phyloP scores from a whole-genome alignment of 2,888 invertebrate species.

The Cheilosia vernalis region DNA sequence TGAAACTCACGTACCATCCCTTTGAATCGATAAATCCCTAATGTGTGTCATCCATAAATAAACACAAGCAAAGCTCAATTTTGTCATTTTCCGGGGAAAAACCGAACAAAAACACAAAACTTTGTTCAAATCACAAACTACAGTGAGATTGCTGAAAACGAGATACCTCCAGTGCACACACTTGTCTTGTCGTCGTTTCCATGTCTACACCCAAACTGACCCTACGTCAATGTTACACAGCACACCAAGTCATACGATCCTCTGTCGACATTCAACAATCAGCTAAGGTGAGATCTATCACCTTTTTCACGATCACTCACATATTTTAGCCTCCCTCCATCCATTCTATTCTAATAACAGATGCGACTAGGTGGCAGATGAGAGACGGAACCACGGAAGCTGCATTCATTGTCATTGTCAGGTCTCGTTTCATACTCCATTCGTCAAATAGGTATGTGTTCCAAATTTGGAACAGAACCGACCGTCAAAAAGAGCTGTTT shows the following conservation, averaged over 20 bases:
- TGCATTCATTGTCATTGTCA: slow-evolving; percentile 34
- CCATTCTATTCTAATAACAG: slow-evolving; percentile 16
- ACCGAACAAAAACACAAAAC: too few species aligned
- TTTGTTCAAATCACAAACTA: too few species aligned
- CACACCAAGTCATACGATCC: not conserved
- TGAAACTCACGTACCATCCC: too few species aligned
- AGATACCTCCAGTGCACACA: not conserved
- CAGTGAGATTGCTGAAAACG: too few species aligned
- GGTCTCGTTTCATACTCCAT: not conserved
- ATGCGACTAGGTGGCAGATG: slow-evolving; percentile 3
- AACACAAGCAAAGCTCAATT: too few species aligned
- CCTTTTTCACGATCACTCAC: slow-evolving; percentile 44
- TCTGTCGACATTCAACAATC: slow-evolving; percentile 24
- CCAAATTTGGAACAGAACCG: slow-evolving; percentile 60
- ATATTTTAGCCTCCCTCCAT: not conserved
- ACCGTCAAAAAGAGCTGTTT: not conserved
- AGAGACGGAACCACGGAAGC: slow-evolving; percentile 4
- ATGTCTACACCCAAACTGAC: not conserved
- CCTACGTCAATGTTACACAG: not conserved
- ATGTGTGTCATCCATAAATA: too few species aligned
- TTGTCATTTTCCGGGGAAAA: too few species aligned
- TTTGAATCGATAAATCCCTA: too few species aligned
- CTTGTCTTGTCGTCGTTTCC: not conserved
- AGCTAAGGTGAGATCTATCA: slow-evolving; percentile 11
- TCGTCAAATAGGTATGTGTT: slow-evolving; percentile 35